phyloP scores from a whole-genome alignment of 2,113 vertebrate species.

The Todiramphus saurophagus region DNA sequence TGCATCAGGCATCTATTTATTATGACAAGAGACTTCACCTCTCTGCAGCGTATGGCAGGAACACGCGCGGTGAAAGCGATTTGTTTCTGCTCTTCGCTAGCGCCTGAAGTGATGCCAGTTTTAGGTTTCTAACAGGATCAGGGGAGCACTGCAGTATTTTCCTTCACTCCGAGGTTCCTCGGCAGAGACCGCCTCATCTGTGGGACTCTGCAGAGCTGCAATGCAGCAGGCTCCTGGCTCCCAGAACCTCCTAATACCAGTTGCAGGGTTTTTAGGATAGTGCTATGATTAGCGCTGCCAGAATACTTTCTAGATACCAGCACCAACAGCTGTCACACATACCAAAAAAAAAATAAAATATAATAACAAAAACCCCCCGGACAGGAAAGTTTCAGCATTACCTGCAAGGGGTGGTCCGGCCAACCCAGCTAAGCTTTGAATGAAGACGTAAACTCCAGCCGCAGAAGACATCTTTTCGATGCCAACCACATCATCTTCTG shows the following conservation, averaged over 20 bases:
- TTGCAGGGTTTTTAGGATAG: background rate
- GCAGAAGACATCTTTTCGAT: slow-evolving; percentile 91
- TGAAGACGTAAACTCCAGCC: slow-evolving; percentile 92
- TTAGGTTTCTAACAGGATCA: background rate
- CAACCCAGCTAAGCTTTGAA: slow-evolving; percentile 93
- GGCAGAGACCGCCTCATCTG: background rate
- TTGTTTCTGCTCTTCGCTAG: background rate
- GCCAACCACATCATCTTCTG: slow-evolving; percentile 92
- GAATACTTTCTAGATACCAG: background rate
- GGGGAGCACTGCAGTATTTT: slow-evolving; percentile 46
- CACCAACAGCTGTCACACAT: background rate
- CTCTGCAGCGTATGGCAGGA: background rate
- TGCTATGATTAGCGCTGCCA: background rate
- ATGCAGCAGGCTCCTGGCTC: slow-evolving; percentile 47
- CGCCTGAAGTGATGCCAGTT: background rate
- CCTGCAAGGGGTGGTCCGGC: slow-evolving; percentile 95
- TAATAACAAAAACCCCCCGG: background rate
- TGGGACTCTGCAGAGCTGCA: slow-evolving; percentile 63
- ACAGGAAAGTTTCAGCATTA: slow-evolving; percentile 33
- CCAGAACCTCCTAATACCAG: background rate
- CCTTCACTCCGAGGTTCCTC: slow-evolving; percentile 38
- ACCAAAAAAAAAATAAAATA: background rate
- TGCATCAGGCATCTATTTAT: background rate
- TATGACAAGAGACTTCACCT: background rate
- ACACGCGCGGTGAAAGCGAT: background rate